Base-by-base conservation (phyloP, 2,797 vertebrate genomes). In the Amblyopsis hoosieri region DNA sequence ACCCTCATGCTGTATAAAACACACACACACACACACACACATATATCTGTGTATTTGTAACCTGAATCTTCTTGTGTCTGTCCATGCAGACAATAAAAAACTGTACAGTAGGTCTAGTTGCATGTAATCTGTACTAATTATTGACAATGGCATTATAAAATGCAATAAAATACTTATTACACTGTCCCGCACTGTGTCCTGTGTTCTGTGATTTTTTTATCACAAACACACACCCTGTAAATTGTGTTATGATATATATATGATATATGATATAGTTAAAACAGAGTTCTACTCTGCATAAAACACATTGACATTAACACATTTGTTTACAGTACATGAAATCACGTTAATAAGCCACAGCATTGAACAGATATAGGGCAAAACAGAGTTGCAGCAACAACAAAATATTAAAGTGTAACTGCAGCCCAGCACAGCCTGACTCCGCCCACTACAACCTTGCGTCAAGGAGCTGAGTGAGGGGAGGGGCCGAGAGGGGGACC, bases 101-200 rank as follows among this genome's bases (percentile, higher is more conserved):
- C 94, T 95, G 94, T 94, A 94, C 94, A 93, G 93, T 95, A 95
- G 94, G 75, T 92, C 92, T 94, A 94, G 94, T 94, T 96, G 93
- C 93, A 92, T 94, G 94, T 94, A 94, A 93, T 94, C 93, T 94
- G 93, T 95, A 94, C 93, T 94, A 94, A 94, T 94, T 94, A 94
- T 95, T 95, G 93, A 96, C 94, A 94, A 94, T 79, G 87, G 94
- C 94, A 93, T 95, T 95, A 95, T 95, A 94, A 94, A 94, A 93
- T 94, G 93, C 94, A 94, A 94, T 95, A 94, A 95, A 96, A 94
- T 93, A 94, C 92, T 93, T 94, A 94, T 93, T 93, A 93, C 93
- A 94, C 93, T 93, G 93, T 93, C 91, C n/a, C 10, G 52, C 8
- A 42, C 12, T 69, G 81, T 9, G 66, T 83, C 65, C 14, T 51